phyloP scores from a whole-genome alignment of 2,113 vertebrate genomes.

The Petromus typicus region DNA sequence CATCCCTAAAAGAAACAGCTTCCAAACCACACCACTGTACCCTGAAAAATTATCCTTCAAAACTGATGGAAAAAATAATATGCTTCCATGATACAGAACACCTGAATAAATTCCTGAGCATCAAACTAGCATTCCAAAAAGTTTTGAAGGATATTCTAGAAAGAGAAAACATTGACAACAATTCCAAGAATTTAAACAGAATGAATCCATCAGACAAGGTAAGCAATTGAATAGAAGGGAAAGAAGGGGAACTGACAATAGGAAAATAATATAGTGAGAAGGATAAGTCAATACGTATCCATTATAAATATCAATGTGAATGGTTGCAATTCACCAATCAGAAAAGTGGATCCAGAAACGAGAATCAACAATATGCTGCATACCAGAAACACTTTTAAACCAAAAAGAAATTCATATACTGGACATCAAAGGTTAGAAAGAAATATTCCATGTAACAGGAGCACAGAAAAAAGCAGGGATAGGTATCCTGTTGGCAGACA shows the following conservation, averaged over 20 bases:
- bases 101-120: not conserved
- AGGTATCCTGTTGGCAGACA: not conserved
- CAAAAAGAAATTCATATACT: not conserved
- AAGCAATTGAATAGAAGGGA: not conserved
- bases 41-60: not conserved
- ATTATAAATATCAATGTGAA: not conserved
- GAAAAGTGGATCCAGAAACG: not conserved
- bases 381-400: not conserved
- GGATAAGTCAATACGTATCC: not conserved
- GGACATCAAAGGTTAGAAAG: not conserved
- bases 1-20: not conserved
- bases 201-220: not conserved
- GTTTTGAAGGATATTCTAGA: not conserved
- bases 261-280: not conserved
- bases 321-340: not conserved
- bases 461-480: not conserved
- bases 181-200: not conserved
- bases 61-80: not conserved
- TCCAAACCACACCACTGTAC: not conserved
- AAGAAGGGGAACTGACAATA: not conserved
- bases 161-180: not conserved
- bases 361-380: not conserved
- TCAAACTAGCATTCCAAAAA: not conserved
- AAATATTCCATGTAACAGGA: not conserved
- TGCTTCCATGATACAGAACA: not conserved